Evolutionary conservation across 2,797 vertebrate genomes (phyloP), one percentile per base, ranked within the genome.

Genomic region (Xenopus petersii): DNA sequence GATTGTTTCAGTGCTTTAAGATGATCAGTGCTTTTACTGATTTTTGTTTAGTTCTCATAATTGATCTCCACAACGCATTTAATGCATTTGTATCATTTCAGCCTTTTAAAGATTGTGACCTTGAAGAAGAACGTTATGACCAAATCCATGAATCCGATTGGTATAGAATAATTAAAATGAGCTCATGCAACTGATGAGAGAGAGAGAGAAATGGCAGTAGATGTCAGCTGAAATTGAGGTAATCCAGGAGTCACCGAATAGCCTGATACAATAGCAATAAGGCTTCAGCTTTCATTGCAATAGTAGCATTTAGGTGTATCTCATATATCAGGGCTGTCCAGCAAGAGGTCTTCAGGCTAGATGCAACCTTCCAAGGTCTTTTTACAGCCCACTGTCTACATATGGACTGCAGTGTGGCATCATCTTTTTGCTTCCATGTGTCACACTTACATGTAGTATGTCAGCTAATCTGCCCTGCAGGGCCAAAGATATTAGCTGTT

Each of bases 21-120:
- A 6, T 68, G 36, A 6, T 47, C 60, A 33, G 30, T 73, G 30
- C 16, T 10, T 59, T 77, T 59, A 77, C 49, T 64, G 58, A 59
- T 68, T 64, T 49, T 64, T 77, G 46, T 64, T 74, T 73, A 73
- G 68, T 42, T 75, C 62, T 48, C 16, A 63, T 62, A 11, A 75
- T 77, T 79, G 70, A 75, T 80, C 69, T 70, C 36, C 49, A 54
- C 26, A 42, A 42, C 36, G 8, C 36, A 42, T 42, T 42, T 42
- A 42, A 42, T 42, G 5, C 61, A 42, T 48, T 71, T 79, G 26
- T 64, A 64, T 72, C 10, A 42, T 61, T 63, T 54, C 24, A 33
- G 67, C 24, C 64, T 51, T 82, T 64, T 59, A 75, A 73, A 75
- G 69, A 75, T 63, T 73, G 67, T 79, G 75, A 76, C 77, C 70